Conservation (phyloP, 2,888 invertebrate genomes). For the Congeria kusceri region DNA sequence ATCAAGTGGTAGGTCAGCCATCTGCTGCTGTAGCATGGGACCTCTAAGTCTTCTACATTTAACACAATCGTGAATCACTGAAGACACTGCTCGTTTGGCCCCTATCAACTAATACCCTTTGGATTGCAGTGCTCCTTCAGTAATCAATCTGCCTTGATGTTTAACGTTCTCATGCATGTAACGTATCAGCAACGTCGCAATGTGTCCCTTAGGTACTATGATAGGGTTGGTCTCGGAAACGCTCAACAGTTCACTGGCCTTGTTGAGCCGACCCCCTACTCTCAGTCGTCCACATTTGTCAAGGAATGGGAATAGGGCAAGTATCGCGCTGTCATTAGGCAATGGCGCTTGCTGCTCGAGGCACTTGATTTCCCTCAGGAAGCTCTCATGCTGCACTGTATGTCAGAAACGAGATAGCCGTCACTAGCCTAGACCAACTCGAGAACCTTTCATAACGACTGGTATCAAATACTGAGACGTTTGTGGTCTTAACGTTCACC, state of each 20-base stretch:
- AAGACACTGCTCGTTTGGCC: conserved; percentile 32
- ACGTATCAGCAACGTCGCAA: conserved; percentile 31
- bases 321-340: no score
- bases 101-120: conserved; percentile 52
- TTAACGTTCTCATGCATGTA: conserved; percentile 41
- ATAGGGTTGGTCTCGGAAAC: conserved; percentile 31
- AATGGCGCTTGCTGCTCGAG: no score
- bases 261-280: conserved; percentile 39
- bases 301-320: conserved; percentile 24
- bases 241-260: neutral
- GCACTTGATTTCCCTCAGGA: no score
- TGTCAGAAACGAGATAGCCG: no score
- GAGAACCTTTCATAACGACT: no score
- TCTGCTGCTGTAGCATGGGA: conserved; percentile 27
- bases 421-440: no score
- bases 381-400: no score
- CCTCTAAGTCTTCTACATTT: conserved; percentile 42
- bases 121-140: conserved; percentile 49
- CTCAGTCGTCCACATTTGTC: conserved; percentile 28
- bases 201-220: conserved; percentile 25
- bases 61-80: conserved; percentile 36
- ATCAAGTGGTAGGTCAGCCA: conserved; percentile 51
- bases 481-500: conserved; percentile 1
- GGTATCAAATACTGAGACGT: no score
- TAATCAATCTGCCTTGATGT: conserved; percentile 56